Percentiles rank a stretch among this genome's conserved stretches.
Evolutionary conservation across 2,113 vertebrate genomes (phyloP).

Genomic region (Cryptomyrus ogoouensis): DNA sequence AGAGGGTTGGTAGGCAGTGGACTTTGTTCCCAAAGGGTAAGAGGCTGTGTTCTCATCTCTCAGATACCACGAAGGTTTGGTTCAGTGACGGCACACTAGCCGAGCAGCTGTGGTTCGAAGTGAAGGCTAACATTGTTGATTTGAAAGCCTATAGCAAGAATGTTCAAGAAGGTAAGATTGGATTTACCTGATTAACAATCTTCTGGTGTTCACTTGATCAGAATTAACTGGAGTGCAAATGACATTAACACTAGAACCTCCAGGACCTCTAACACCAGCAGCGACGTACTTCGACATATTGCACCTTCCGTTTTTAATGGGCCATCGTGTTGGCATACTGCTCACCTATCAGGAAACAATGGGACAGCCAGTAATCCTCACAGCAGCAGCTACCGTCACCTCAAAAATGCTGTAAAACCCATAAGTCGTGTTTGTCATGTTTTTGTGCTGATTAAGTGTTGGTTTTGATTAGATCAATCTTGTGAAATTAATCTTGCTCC

Average conservation of each 20-base stretch:
- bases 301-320: not conserved
- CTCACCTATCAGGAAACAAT: not conserved
- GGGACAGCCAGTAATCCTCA: not conserved
- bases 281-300: not conserved
- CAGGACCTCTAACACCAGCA: not conserved
- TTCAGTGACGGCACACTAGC: slow-evolving; percentile 56
- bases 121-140: slow-evolving; percentile 61
- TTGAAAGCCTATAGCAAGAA: slow-evolving; percentile 69
- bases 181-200: not conserved
- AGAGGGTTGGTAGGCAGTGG: not conserved
- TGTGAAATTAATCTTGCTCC: not conserved
- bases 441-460: not conserved
- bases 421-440: not conserved
- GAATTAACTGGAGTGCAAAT: not conserved
- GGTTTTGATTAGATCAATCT: not conserved
- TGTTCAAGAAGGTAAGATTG: slow-evolving; percentile 65
- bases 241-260: not conserved
- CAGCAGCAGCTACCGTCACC: not conserved
- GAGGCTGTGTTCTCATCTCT: not conserved
- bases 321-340: not conserved
- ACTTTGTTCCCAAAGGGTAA: not conserved
- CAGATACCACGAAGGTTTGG: slow-evolving; percentile 73
- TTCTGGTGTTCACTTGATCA: not conserved
- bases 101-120: slow-evolving; percentile 70
- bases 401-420: not conserved